A percentile compares a stretch with the other conserved stretches of the same genome.
Evolutionary conservation across 2,888 invertebrate genomes (phyloP).

Genomic region (Patella depressa): DNA sequence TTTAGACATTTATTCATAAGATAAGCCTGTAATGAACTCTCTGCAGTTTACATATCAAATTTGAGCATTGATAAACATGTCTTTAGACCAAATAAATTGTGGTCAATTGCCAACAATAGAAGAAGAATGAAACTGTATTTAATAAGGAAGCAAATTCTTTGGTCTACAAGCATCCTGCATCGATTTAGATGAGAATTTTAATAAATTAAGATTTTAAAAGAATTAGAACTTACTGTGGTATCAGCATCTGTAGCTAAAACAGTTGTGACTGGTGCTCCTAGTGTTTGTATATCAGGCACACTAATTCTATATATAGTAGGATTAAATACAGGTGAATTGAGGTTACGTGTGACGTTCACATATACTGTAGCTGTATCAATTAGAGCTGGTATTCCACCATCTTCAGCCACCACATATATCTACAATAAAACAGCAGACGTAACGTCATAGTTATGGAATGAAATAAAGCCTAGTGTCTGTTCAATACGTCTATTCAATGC

Average conservation of each 20-base stretch:
- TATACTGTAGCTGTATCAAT: constrained; percentile 53
- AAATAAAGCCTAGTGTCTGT: no score
- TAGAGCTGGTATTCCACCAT: constrained; percentile 56
- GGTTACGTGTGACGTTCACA: constrained; percentile 62
- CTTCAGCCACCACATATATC: constrained; percentile 57
- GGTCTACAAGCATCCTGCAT: not conserved
- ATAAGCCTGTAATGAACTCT: no score
- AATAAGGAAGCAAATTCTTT: not conserved
- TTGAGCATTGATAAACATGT: no score
- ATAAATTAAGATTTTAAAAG: no score
- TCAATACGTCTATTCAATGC: no score
- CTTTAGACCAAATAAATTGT: no score
- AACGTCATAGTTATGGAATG: no score
- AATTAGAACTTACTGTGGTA: constrained; percentile 40
- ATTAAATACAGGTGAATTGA: constrained; percentile 52
- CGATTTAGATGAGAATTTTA: no score
- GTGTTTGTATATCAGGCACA: constrained; percentile 45
- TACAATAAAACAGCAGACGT: constrained; percentile 27
- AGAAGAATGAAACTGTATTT: not conserved
- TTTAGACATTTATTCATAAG: no score
- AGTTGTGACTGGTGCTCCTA: constrained; percentile 40
- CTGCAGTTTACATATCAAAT: no score
- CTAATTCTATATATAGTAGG: constrained; percentile 28
- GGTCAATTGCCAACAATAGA: no score
- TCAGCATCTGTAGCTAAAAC: constrained; percentile 48